Percentiles rank a stretch among this genome's conserved stretches.
These are phyloP conservation scores for Helogale parvula DNA, from an alignment of 2,113 vertebrate species.

Conservation along the genomic window DNA sequence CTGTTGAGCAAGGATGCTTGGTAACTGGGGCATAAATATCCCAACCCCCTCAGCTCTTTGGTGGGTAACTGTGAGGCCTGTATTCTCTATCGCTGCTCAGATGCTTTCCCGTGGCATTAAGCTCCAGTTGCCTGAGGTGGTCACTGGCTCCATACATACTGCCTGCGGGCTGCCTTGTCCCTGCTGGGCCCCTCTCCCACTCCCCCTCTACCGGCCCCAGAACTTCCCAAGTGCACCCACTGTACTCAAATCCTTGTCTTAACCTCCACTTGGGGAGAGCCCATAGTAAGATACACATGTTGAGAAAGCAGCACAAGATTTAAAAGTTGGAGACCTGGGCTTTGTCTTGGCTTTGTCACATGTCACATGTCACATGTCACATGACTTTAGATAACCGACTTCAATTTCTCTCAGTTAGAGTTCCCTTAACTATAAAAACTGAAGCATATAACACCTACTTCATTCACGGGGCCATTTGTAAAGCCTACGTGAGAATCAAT, in stretches of 20 bases:
- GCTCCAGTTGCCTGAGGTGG: not conserved
- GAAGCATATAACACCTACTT: not conserved
- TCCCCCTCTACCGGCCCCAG: not conserved
- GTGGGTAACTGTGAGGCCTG: not conserved
- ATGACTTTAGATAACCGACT: not conserved
- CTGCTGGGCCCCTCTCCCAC: not conserved
- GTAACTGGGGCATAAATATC: constrained; percentile 40
- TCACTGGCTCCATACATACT: not conserved
- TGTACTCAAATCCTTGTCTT: not conserved
- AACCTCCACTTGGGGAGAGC: not conserved
- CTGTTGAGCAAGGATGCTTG: not conserved
- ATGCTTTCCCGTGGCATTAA: not conserved
- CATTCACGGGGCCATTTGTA: not conserved
- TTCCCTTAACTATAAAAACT: not conserved
- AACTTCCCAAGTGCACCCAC: not conserved
- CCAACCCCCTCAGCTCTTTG: not conserved
- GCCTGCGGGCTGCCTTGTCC: not conserved
- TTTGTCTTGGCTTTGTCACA: not conserved
- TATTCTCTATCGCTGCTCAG: not conserved
- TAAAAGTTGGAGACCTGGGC: not conserved
- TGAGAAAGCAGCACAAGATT: not conserved
- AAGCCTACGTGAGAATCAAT: not conserved
- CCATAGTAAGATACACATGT: rapidly evolving
- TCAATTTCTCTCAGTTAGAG: not conserved
- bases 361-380: not conserved